These are phyloP conservation scores for Idaea biselata DNA, from an alignment of 2,888 invertebrate genomes.

Conservation along the genomic window DNA sequence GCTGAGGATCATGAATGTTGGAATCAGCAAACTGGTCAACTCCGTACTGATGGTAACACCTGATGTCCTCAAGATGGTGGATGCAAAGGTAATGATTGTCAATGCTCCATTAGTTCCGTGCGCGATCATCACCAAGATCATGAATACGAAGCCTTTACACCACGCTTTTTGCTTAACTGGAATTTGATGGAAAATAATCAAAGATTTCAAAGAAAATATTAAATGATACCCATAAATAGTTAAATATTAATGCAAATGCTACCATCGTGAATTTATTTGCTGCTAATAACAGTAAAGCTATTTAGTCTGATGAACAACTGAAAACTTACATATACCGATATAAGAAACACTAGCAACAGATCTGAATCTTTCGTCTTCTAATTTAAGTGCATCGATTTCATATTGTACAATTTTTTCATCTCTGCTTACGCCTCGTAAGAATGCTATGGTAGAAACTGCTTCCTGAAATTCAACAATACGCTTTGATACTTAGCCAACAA, in stretches of 20 bases:
- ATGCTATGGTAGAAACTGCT: slow-evolving; percentile 41
- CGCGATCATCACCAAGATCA: slow-evolving; percentile 23
- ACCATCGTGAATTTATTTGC: neutral
- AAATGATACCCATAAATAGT: no score
- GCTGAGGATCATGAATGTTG: slow-evolving; percentile 38
- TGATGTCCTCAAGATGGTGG: slow-evolving; percentile 32
- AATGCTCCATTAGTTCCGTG: slow-evolving; percentile 38
- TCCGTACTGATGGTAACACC: slow-evolving; percentile 35
- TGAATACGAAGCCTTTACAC: slow-evolving; percentile 38
- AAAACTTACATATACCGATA: slow-evolving; percentile 44
- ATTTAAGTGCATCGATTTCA: slow-evolving; percentile 41
- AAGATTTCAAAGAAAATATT: no score
- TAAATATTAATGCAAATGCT: neutral
- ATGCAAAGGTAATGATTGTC: slow-evolving; percentile 39
- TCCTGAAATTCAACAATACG: slow-evolving; percentile 35
- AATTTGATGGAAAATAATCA: slow-evolving; percentile 9
- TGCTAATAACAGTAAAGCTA: neutral
- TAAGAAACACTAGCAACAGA: slow-evolving; percentile 46
- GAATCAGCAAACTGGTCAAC: slow-evolving; percentile 40
- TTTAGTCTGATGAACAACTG: neutral
- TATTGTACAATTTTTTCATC: slow-evolving; percentile 41
- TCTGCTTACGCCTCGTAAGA: slow-evolving; percentile 42
- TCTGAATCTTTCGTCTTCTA: slow-evolving; percentile 44
- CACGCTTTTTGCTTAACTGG: slow-evolving; percentile 43
- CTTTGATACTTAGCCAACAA: neutral